phyloP scores from a whole-genome alignment of 2,113 vertebrate genomes.

The Syngnathus scovelli region DNA sequence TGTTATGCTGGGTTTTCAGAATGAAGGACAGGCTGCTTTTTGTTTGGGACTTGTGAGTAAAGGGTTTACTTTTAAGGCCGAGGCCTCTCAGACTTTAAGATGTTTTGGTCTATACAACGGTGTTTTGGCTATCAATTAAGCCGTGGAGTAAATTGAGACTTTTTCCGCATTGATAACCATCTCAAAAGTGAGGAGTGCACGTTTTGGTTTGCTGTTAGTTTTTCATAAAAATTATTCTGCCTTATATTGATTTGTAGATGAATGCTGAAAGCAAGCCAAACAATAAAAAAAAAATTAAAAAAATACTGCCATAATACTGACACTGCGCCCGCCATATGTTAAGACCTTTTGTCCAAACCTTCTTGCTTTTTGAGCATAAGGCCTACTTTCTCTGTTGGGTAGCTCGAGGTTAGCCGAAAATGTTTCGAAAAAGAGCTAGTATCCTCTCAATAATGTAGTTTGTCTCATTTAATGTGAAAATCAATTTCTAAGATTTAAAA shows the following conservation, averaged over 20 bases:
- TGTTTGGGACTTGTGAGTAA: conserved; percentile 50
- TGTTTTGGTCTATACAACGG: conserved; percentile 10
- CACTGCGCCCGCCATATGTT: not conserved
- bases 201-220: not conserved
- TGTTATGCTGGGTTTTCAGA: conserved; percentile 47
- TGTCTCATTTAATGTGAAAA: not conserved
- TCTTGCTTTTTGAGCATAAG: not conserved
- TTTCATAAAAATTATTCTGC: not conserved
- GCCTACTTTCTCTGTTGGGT: not conserved
- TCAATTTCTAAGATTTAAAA: not conserved
- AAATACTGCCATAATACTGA: not conserved
- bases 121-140: conserved; percentile 8
- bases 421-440: too few relatives aligned
- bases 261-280: not conserved
- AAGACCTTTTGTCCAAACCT: not conserved
- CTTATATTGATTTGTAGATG: not conserved
- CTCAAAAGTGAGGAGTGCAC: not conserved
- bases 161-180: conserved; percentile 4
- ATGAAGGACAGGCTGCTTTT: conserved; percentile 62
- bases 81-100: conserved; percentile 22
- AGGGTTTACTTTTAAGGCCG: conserved; percentile 23
- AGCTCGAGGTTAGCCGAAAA: not conserved
- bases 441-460: too few relatives aligned
- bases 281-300: not conserved
- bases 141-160: conserved; percentile 2